phyloP scores from a whole-genome alignment of 2,113 vertebrate genomes.

The Alligator sinensis region DNA sequence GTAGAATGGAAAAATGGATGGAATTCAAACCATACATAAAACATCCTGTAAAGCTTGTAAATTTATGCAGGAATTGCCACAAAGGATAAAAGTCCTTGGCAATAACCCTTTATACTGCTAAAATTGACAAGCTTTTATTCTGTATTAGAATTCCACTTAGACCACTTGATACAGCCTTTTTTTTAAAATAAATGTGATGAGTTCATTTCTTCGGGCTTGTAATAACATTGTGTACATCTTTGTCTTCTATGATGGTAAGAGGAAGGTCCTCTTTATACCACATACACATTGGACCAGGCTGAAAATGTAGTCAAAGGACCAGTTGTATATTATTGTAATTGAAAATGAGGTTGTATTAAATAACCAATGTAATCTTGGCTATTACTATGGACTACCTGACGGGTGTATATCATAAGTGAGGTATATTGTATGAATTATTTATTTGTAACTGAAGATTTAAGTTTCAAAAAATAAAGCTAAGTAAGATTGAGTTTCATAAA shows the following conservation, averaged over 20 bases:
- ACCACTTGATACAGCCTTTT: neutral
- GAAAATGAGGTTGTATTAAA: constrained; percentile 71
- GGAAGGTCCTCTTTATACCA: constrained; percentile 30
- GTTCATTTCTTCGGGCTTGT: constrained; percentile 2
- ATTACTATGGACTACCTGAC: constrained; percentile 63
- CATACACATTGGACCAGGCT: constrained; percentile 62
- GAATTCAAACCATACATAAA: neutral
- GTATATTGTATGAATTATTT: constrained; percentile 84
- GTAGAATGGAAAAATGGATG: neutral
- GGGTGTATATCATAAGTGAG: constrained; percentile 72
- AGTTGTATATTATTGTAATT: constrained; percentile 74
- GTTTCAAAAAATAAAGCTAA: constrained; percentile 79
- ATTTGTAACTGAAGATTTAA: constrained; percentile 82
- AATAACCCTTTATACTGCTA: constrained; percentile 10
- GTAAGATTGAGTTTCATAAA: constrained; percentile 63
- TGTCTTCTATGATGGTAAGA: constrained; percentile 36
- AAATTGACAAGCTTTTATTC: constrained; percentile 33
- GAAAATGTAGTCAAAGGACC: constrained; percentile 53
- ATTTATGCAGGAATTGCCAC: constrained; percentile 12
- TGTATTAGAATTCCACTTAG: constrained; percentile 37
- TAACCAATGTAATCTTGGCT: constrained; percentile 62
- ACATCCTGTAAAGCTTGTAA: neutral
- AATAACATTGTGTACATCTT: constrained; percentile 12
- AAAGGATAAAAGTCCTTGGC: neutral
- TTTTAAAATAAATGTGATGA: neutral